phyloP scores from a whole-genome alignment of 2,888 invertebrate genomes.

The Philereme transversata region DNA sequence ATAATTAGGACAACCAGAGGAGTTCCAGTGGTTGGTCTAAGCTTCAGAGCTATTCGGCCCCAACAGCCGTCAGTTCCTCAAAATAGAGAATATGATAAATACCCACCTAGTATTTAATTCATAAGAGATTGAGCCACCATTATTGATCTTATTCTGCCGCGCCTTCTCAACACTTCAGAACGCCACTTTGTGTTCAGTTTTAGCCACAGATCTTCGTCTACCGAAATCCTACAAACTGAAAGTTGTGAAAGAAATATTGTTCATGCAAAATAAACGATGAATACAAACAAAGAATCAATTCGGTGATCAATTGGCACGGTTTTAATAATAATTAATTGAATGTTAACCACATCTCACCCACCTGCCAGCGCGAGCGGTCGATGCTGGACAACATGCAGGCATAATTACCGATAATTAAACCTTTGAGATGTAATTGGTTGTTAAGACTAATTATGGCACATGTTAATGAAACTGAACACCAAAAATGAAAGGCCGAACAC shows the following conservation, averaged over 20 bases:
- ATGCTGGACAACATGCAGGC: constrained; percentile 3
- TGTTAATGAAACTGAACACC: neutral
- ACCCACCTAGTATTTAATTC: too few species aligned
- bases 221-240: too few species aligned
- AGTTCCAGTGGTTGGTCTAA: constrained; percentile 14
- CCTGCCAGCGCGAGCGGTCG: constrained; percentile 13
- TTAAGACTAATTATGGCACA: neutral
- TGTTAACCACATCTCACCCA: constrained; percentile 20
- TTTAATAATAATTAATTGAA: constrained; percentile 15
- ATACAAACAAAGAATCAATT: constrained; percentile 1
- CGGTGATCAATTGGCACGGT: constrained; percentile 7
- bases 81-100: too few species aligned
- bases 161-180: too few species aligned
- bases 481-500: neutral
- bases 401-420: constrained; percentile 2
- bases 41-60: too few species aligned
- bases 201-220: too few species aligned
- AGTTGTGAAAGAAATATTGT: neutral
- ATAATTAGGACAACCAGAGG: constrained; percentile 35
- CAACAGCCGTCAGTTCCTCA: too few species aligned
- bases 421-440: neutral
- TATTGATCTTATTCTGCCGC: too few species aligned
- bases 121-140: too few species aligned
- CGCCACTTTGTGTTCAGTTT: too few species aligned
- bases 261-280: neutral